Conservation (phyloP, 1,140 invertebrate genomes). For the Protaetia brevitarsis region DNA sequence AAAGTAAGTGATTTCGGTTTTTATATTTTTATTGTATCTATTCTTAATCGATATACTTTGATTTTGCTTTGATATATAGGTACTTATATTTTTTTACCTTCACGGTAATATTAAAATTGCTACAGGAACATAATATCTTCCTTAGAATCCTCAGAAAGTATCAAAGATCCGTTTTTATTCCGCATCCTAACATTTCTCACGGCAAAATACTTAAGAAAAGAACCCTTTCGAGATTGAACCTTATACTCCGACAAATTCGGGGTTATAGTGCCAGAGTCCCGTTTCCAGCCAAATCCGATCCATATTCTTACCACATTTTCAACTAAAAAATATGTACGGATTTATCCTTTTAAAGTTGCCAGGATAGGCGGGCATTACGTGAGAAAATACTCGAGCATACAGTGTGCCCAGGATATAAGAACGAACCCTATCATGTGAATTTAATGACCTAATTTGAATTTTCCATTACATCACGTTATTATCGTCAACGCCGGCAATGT, state of each 20-base stretch:
- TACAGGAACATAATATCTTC: too few species aligned
- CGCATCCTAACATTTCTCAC: background rate
- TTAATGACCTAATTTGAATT: constrained; percentile 18
- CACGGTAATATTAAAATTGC: too few species aligned
- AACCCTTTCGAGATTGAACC: background rate
- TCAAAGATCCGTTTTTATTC: background rate
- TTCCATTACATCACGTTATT: constrained; percentile 16
- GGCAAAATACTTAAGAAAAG: background rate
- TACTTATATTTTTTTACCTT: too few species aligned
- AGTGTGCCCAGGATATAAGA: background rate
- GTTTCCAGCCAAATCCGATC: background rate
- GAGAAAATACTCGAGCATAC: constrained; percentile 3
- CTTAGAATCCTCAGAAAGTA: background rate
- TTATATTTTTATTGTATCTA: background rate
- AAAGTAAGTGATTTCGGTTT: constrained; percentile 39
- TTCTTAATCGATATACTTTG: too few species aligned
- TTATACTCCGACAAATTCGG: background rate
- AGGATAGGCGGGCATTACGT: constrained; percentile 3
- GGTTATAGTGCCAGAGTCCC: background rate
- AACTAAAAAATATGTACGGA: constrained; percentile 15
- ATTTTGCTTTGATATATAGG: too few species aligned
- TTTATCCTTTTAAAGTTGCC: constrained; percentile 1
- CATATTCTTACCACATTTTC: constrained; percentile 1
- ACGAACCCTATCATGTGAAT: constrained; percentile 3
- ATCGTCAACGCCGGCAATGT: background rate